A percentile compares a stretch with the other conserved stretches of the same genome.
Evolutionary conservation across 2,113 vertebrate genomes (phyloP).

Genomic region (Micronisus gabar): DNA sequence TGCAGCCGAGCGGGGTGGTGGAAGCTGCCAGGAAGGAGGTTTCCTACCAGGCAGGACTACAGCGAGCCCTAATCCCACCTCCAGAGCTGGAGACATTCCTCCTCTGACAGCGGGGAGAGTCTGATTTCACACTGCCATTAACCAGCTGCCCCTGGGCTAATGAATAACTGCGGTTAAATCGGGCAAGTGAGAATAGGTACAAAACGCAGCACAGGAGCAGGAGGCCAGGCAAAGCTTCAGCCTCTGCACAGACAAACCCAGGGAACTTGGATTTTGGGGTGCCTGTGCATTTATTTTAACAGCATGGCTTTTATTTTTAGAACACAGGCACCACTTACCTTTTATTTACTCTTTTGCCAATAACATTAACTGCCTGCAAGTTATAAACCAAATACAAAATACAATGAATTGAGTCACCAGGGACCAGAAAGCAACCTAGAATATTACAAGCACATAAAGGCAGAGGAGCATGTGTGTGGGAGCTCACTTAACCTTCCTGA

Average conservation of each 20-base stretch:
- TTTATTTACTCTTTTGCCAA: background rate
- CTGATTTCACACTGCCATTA: background rate
- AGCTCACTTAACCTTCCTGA: background rate
- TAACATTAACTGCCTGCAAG: background rate
- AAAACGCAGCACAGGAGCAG: background rate
- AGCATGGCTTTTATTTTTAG: background rate
- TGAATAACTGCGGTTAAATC: background rate
- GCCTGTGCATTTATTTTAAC: background rate
- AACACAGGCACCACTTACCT: background rate
- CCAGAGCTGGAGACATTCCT: background rate
- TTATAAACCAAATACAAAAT: background rate
- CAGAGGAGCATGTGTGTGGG: background rate
- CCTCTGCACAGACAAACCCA: background rate
- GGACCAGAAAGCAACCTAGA: background rate
- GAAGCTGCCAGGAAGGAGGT: background rate
- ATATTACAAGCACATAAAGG: background rate
- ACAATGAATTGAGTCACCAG: background rate
- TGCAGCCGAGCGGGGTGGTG: background rate
- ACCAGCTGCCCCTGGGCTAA: background rate
- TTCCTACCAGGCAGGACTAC: background rate
- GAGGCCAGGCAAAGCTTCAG: background rate
- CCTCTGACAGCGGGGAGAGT: background rate
- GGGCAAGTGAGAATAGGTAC: background rate
- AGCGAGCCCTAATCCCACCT: background rate
- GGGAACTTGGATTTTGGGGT: background rate